Evolutionary conservation across 2,113 vertebrate species (phyloP), one percentile per base, ranked within the genome.

Genomic region (Laticauda colubrina): DNA sequence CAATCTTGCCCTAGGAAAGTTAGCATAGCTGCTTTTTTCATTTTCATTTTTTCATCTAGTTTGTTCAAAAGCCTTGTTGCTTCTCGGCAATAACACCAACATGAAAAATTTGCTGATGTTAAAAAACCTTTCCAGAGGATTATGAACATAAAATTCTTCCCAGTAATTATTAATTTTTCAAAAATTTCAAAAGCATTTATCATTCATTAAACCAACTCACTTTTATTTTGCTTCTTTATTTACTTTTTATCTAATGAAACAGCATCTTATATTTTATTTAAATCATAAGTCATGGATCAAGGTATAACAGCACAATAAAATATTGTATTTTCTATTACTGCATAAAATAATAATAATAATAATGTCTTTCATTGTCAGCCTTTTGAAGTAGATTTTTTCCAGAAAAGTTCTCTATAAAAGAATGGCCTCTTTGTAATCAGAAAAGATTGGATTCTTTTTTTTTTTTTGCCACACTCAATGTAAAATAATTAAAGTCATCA

Each of bases 401-500:
- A 12, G 85, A 57, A 24, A 92, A 56, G 51, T 26, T 24, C 6
- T 39, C 87, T 29, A 87, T 61, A 51, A 87, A 87, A 61, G 45
- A 61, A 18, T 56, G 64, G 81, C 34, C 39, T 57, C 34, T 89
- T 34, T 34, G 45, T 89, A 81, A 85, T 51, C 8, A 81, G 53
- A 56, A 92, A 88, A 18, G 34, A 89, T 85, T 92, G 43, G 81
- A 92, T 92, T 85, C 39, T 48, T 48, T 48, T 48, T 48, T 85
- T 89, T 11, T 48, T 89, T 89, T 81, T 55, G 43, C 87, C 34
- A n/a, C 5, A 81, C n/a, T 26, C 21, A 34, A 53, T n/a, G 29
- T 89, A 89, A 81, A 53, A 56, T 53, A 92, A 92, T n/a, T 91
- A 88, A 34, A 88, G 59, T 55, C n/a, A 75, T 55, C 34, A 89